Evolutionary conservation across 35 echinoderm and acorn worm genomes (phyloP).

Genomic region (Stichopus chloronotus): DNA sequence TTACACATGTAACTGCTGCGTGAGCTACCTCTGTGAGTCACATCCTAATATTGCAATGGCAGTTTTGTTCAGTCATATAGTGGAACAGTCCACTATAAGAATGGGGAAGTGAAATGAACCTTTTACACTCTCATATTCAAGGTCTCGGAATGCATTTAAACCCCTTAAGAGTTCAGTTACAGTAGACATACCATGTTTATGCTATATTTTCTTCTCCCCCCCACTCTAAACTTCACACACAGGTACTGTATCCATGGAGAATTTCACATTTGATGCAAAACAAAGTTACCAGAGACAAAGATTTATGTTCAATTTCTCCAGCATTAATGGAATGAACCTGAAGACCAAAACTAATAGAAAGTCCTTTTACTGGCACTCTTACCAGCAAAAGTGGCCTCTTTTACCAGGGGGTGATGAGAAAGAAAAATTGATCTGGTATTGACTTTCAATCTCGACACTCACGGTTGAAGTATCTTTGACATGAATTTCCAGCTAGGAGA

Average conservation of each 20-base stretch:
- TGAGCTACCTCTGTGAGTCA: too few relatives aligned
- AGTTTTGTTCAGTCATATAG: not conserved
- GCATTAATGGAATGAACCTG: not conserved
- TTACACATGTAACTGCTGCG: not conserved
- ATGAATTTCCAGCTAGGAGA: conserved; percentile 5
- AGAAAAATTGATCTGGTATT: not conserved
- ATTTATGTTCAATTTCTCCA: not conserved
- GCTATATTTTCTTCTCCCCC: too few relatives aligned
- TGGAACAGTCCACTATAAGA: not conserved
- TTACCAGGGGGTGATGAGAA: not conserved
- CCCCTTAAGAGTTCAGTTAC: too few relatives aligned
- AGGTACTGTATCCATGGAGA: too few relatives aligned
- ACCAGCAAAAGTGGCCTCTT: not conserved
- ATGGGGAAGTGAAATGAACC: not conserved
- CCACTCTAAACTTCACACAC: too few relatives aligned
- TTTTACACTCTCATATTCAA: not conserved
- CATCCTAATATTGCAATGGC: not conserved
- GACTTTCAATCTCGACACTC: not conserved
- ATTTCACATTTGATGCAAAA: too few relatives aligned
- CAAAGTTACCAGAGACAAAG: not conserved
- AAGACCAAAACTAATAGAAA: not conserved
- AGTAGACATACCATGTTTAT: too few relatives aligned
- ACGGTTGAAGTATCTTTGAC: not conserved
- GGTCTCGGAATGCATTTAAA: too few relatives aligned
- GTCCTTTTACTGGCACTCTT: not conserved